Percentiles rank a stretch among this genome's conserved stretches.
phyloP scores from a whole-genome alignment of 2,797 vertebrate genomes.

The Setipinna tenuifilis region DNA sequence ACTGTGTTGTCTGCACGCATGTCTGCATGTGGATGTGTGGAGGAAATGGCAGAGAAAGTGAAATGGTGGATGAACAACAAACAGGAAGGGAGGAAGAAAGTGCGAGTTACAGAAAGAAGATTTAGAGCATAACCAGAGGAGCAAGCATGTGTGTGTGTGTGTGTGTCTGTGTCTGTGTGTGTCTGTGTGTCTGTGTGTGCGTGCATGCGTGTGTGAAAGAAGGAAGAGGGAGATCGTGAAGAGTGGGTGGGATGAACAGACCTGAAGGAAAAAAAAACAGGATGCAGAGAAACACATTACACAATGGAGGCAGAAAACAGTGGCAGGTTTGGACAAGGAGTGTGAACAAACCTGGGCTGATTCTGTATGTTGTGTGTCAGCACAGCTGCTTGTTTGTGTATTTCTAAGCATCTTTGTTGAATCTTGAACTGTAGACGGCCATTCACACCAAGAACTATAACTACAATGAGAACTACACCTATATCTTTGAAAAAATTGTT shows the following conservation, averaged over 20 bases:
- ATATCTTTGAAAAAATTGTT: too few species aligned
- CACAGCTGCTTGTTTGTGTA: background rate
- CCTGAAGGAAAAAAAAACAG: background rate
- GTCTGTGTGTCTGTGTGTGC: background rate
- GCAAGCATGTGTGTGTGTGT: background rate
- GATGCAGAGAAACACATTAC: background rate
- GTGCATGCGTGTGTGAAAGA: background rate
- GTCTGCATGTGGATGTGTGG: background rate
- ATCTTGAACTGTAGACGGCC: too few species aligned
- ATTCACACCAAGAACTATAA: too few species aligned
- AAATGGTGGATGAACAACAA: background rate
- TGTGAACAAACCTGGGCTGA: background rate
- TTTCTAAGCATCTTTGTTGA: too few species aligned
- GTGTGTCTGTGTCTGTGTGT: conserved; percentile 2
- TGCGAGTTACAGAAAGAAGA: background rate
- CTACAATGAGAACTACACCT: too few species aligned
- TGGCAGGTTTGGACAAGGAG: background rate
- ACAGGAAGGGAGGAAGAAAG: background rate
- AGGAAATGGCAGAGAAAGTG: background rate
- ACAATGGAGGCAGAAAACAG: too few species aligned
- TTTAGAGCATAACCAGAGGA: background rate
- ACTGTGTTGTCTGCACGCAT: background rate
- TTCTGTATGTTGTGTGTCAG: background rate
- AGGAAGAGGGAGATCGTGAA: background rate
- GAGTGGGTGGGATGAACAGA: background rate